Percentiles rank a stretch among this genome's conserved stretches.
Conservation (phyloP, 2,113 vertebrate species). For the Osmerus eperlanus region DNA sequence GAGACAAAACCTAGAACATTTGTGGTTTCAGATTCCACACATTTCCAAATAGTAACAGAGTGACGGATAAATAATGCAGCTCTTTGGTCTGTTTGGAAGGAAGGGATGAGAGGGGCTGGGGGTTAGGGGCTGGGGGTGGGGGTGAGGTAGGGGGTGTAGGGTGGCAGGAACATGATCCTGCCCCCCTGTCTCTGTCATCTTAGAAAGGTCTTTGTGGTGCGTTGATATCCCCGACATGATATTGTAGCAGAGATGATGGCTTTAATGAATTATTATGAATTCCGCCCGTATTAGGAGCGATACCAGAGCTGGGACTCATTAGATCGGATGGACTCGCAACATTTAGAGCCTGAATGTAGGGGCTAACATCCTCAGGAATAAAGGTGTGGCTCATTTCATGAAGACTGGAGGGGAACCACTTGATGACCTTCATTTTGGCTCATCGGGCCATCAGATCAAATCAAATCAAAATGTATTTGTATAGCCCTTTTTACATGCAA, state of each 20-base stretch:
- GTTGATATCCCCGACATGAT: conserved; percentile 63
- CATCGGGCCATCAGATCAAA: too few relatives aligned
- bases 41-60: conserved; percentile 50
- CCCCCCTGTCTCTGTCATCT: conserved; percentile 21
- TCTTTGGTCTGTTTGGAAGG: conserved; percentile 37
- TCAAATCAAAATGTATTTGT: too few relatives aligned
- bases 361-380: too few relatives aligned
- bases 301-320: not conserved
- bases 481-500: too few relatives aligned
- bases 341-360: not conserved
- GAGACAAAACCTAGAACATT: conserved; percentile 31
- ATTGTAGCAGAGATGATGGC: conserved; percentile 47
- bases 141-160: conserved; percentile 12
- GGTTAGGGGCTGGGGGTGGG: not conserved
- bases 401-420: too few relatives aligned
- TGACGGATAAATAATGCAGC: conserved; percentile 58
- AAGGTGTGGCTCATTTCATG: too few relatives aligned
- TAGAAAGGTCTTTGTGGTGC: conserved; percentile 54
- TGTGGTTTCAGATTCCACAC: conserved; percentile 32
- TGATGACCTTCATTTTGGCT: too few relatives aligned
- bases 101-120: conserved; percentile 34
- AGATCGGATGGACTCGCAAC: not conserved
- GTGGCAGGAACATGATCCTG: conserved; percentile 57
- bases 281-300: conserved; percentile 46
- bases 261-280: conserved; percentile 60